A percentile compares a stretch with the other conserved stretches of the same genome.
Conservation (phyloP, 2,888 invertebrate genomes). For the Spialia ferax region DNA sequence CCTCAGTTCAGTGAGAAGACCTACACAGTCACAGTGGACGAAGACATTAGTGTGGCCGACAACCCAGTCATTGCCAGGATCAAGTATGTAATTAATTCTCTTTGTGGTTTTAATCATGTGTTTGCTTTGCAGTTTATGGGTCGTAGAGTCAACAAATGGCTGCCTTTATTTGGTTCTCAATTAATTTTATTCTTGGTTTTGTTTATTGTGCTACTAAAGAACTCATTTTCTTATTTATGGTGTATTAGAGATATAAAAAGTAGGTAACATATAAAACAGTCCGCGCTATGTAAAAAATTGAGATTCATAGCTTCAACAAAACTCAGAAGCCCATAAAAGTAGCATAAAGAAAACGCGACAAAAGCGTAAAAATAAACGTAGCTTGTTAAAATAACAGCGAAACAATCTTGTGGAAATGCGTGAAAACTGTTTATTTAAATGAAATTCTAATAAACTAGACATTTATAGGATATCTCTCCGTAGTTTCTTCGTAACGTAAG, state of each 20-base stretch:
- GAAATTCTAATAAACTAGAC: constrained; percentile 46
- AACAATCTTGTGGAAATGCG: not conserved
- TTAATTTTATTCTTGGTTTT: not conserved
- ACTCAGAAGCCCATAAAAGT: not conserved
- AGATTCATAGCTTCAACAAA: not conserved
- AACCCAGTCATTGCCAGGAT: constrained; percentile 91
- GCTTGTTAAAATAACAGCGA: not conserved
- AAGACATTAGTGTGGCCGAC: constrained; percentile 94
- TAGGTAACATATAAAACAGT: too few relatives aligned
- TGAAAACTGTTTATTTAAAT: constrained; percentile 29
- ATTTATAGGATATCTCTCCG: constrained; percentile 42
- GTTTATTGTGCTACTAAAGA: too few relatives aligned
- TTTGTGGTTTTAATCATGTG: not conserved
- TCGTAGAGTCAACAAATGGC: not conserved
- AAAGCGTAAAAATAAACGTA: not conserved
- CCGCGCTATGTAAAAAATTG: too few relatives aligned
- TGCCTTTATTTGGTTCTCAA: not conserved
- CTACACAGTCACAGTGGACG: constrained; percentile 94
- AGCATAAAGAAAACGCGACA: not conserved
- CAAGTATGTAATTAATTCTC: constrained; percentile 62
- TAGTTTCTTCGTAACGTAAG: constrained; percentile 34
- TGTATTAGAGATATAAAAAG: too few relatives aligned
- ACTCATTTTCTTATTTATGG: too few relatives aligned
- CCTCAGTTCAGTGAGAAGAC: constrained; percentile 97
- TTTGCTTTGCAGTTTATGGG: not conserved